Evolutionary conservation across 2,888 invertebrate species (phyloP).

Genomic region (Drosophila pegasa): DNA sequence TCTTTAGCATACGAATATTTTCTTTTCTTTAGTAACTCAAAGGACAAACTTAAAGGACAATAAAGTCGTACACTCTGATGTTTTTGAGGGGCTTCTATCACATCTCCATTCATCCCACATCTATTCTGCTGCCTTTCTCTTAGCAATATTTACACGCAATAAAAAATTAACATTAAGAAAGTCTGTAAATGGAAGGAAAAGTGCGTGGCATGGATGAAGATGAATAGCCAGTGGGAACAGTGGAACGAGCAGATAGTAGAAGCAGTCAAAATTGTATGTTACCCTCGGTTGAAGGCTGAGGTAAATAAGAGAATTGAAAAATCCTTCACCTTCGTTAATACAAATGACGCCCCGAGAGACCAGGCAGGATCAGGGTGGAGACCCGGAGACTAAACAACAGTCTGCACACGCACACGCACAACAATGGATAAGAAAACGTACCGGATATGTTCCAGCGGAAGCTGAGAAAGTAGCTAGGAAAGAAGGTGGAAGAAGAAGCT

Average conservation of each 20-base stretch:
- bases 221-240: constrained; percentile 47
- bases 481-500: constrained; percentile 27
- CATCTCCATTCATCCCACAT: background rate
- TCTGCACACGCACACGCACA: constrained; percentile 53
- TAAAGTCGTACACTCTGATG: no score
- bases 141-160: constrained; percentile 77
- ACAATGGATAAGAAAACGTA: constrained; percentile 43
- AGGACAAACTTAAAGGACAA: background rate
- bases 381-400: constrained; percentile 35
- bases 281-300: background rate
- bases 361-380: constrained; percentile 13
- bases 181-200: constrained; percentile 66
- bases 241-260: constrained; percentile 28
- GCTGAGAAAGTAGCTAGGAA: constrained; percentile 57
- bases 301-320: constrained; percentile 70
- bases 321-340: constrained; percentile 82
- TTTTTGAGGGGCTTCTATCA: background rate
- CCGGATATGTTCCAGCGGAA: constrained; percentile 63
- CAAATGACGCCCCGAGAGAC: constrained; percentile 83
- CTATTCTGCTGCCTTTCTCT: background rate
- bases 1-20: background rate
- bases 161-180: constrained; percentile 60
- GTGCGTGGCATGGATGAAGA: constrained; percentile 64
- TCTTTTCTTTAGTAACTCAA: background rate
- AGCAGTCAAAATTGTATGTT: constrained; percentile 15